Percentiles rank a stretch among this genome's conserved stretches.
Evolutionary conservation across 2,113 vertebrate genomes (phyloP).

Genomic region (Astur gentilis): DNA sequence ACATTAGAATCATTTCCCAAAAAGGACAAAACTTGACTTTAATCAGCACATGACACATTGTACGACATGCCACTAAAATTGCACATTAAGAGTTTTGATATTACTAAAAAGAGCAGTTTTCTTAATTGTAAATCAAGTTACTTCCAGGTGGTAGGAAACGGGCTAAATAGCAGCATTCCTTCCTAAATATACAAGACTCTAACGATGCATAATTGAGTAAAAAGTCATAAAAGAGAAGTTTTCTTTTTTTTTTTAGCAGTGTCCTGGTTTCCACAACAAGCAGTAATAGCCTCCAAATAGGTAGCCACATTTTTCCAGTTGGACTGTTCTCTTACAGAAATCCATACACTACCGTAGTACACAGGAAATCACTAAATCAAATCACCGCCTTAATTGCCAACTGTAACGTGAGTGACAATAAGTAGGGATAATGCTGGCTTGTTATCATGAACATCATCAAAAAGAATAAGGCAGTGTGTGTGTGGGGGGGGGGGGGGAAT

Average conservation of each 20-base stretch:
- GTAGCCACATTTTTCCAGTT: not conserved
- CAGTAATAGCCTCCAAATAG: not conserved
- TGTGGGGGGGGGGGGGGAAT: not conserved
- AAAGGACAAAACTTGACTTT: constrained; percentile 19
- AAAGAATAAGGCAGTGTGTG: not conserved
- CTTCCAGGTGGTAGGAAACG: not conserved
- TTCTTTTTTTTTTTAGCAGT: not conserved
- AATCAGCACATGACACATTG: not conserved
- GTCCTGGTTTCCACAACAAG: too few species aligned
- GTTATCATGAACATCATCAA: not conserved
- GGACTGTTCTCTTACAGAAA: not conserved
- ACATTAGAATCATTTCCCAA: not conserved
- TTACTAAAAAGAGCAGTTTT: not conserved
- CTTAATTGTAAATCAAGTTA: not conserved
- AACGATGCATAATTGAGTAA: not conserved
- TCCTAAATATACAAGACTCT: not conserved
- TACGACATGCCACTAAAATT: not conserved
- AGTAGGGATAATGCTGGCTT: not conserved
- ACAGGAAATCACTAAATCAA: not conserved
- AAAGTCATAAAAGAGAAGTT: not conserved
- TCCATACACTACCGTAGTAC: fast-evolving
- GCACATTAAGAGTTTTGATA: not conserved
- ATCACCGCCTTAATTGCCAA: not conserved
- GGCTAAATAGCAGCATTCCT: not conserved
- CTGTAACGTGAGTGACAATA: not conserved